These are phyloP conservation scores for Australoheros scitulus DNA, from an alignment of 2,113 vertebrate genomes.

Conservation along the genomic window DNA sequence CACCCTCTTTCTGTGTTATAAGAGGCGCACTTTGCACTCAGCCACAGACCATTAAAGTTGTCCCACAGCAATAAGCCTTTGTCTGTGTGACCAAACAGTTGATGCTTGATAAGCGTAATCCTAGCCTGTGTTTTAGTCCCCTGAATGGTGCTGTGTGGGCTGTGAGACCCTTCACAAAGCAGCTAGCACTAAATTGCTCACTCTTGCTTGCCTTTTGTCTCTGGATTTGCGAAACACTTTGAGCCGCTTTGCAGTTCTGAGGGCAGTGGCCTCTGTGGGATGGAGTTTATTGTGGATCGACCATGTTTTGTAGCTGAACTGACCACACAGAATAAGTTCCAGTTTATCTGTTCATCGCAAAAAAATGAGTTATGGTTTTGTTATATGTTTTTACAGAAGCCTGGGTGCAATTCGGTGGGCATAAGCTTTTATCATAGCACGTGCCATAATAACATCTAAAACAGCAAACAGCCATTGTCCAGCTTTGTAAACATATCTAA, in stretches of 20 bases:
- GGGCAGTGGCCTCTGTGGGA: constrained; percentile 61
- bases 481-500: neutral
- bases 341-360: constrained; percentile 23
- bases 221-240: constrained; percentile 73
- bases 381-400: neutral
- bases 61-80: constrained; percentile 73
- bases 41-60: constrained; percentile 71
- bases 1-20: constrained; percentile 42
- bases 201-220: constrained; percentile 76
- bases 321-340: constrained; percentile 45
- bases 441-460: neutral
- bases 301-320: constrained; percentile 35
- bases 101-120: constrained; percentile 78
- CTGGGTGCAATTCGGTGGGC: neutral
- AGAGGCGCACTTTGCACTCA: constrained; percentile 62
- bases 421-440: neutral
- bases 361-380: neutral
- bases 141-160: constrained; percentile 72
- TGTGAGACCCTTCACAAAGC: constrained; percentile 70
- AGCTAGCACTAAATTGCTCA: constrained; percentile 68
- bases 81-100: constrained; percentile 73
- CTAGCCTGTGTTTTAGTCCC: constrained; percentile 60
- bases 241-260: constrained; percentile 66
- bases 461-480: neutral
- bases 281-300: constrained; percentile 53